A percentile compares a stretch with the other conserved stretches of the same genome.
These are phyloP conservation scores for Physocephala rufipes DNA, from an alignment of 2,888 invertebrate species.

Conservation along the genomic window DNA sequence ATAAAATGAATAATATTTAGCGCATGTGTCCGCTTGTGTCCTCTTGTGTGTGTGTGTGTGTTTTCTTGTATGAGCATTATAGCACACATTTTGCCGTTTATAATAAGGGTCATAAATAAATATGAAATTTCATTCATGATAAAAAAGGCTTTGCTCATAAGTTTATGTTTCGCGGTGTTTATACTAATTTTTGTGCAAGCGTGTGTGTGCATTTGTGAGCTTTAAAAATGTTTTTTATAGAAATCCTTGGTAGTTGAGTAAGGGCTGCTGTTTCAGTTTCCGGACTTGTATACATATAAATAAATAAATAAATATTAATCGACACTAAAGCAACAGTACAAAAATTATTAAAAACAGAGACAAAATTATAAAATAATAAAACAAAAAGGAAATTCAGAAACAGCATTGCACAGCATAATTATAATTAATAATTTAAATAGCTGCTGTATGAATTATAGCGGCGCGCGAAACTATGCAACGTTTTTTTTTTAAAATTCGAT, in stretches of 20 bases:
- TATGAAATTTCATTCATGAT: too few species aligned
- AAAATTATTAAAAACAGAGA: background rate
- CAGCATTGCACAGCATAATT: conserved; percentile 38
- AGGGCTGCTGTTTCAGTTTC: too few species aligned
- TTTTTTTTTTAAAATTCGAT: conserved; percentile 1
- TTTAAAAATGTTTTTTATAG: too few species aligned
- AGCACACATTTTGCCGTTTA: background rate
- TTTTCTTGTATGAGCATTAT: background rate
- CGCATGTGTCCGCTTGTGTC: background rate
- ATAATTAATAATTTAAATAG: conserved; percentile 41
- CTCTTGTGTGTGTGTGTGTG: background rate
- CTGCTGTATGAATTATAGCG: conserved; percentile 30
- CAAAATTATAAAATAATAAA: background rate
- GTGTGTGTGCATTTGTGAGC: too few species aligned
- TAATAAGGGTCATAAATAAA: conserved; percentile 18
- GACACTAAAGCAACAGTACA: too few species aligned
- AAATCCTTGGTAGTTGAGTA: too few species aligned
- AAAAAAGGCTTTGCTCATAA: too few species aligned
- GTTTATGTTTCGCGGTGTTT: too few species aligned
- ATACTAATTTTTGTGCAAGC: too few species aligned
- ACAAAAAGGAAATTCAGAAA: conserved; percentile 2
- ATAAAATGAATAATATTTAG: background rate
- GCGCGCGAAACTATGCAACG: conserved; percentile 32
- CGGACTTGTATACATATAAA: too few species aligned
- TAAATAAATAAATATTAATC: too few species aligned